Percentiles rank a stretch among this genome's conserved stretches.
phyloP scores from a whole-genome alignment of 2,113 vertebrate genomes.

The Rhagologus leucostigma region DNA sequence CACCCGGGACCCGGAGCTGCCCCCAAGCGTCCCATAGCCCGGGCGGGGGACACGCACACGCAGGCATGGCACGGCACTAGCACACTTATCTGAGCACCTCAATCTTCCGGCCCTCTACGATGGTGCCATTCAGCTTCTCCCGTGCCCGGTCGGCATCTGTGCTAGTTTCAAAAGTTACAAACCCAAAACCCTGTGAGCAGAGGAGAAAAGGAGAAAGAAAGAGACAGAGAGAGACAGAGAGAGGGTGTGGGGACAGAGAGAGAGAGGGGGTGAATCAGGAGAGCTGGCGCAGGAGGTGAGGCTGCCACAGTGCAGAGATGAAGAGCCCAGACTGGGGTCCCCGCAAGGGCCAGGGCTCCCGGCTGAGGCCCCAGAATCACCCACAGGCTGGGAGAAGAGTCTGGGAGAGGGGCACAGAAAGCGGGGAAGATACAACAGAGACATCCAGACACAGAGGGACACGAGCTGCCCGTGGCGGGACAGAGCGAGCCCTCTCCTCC shows the following conservation, averaged over 20 bases:
- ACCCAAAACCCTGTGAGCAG: constrained; percentile 83
- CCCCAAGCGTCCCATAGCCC: neutral
- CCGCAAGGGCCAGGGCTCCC: neutral
- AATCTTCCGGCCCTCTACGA: constrained; percentile 99
- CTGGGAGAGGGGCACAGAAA: constrained; percentile 49
- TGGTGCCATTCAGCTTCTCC: constrained; percentile 99
- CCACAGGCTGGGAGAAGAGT: neutral
- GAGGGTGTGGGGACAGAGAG: constrained; percentile 20
- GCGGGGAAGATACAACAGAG: constrained; percentile 29
- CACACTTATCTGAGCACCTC: constrained; percentile 90
- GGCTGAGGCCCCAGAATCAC: neutral
- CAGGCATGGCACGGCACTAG: constrained; percentile 55
- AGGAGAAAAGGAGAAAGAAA: constrained; percentile 70
- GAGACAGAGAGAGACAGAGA: constrained; percentile 54
- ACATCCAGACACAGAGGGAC: constrained; percentile 24
- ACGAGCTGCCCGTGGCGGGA: neutral
- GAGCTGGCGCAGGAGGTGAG: constrained; percentile 42
- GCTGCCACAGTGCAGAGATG: constrained; percentile 15
- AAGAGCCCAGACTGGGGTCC: neutral
- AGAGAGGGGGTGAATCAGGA: constrained; percentile 50
- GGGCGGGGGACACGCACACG: neutral
- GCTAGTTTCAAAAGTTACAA: constrained; percentile 99
- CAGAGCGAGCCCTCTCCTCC: neutral
- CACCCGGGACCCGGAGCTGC: neutral
- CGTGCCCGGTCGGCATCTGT: constrained; percentile 95